phyloP scores from a whole-genome alignment of 2,797 vertebrate species.

The Clarias laeviceps region DNA sequence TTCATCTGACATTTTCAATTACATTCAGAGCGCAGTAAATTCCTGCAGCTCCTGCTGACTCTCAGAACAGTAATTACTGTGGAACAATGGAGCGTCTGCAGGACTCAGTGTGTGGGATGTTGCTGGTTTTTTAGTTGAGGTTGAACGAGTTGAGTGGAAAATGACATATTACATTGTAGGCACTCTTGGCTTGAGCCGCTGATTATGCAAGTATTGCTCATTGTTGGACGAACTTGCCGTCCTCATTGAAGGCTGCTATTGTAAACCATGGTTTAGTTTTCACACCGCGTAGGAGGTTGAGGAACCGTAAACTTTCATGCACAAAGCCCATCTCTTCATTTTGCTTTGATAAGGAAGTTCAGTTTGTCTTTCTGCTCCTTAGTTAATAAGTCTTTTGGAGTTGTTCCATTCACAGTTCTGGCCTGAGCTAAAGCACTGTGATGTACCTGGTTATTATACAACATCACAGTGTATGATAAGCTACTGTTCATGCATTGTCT shows the following conservation, averaged over 20 bases:
- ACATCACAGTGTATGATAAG: not conserved
- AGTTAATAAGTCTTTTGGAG: constrained; percentile 16
- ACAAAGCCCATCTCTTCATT: constrained; percentile 31
- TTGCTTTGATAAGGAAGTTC: constrained; percentile 31
- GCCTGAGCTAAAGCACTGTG: not conserved
- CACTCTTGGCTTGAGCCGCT: constrained; percentile 43
- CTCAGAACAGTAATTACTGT: constrained; percentile 45
- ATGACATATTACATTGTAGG: constrained; percentile 51
- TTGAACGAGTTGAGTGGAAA: constrained; percentile 40
- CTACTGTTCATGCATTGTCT: not conserved
- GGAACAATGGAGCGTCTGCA: constrained; percentile 47
- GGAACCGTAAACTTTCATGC: constrained; percentile 31
- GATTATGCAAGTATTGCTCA: constrained; percentile 48
- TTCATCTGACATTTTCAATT: constrained; percentile 51
- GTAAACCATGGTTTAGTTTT: constrained; percentile 37
- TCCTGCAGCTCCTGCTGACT: constrained; percentile 39
- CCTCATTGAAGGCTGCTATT: constrained; percentile 33
- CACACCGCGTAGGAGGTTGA: constrained; percentile 35
- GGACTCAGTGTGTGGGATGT: constrained; percentile 41
- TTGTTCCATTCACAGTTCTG: not conserved
- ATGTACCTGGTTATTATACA: not conserved
- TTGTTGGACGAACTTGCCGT: constrained; percentile 45
- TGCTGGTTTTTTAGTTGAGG: constrained; percentile 34
- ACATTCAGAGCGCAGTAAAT: constrained; percentile 38
- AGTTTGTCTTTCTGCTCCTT: constrained; percentile 11